Evolutionary conservation across 2,113 vertebrate species (phyloP).

Genomic region (Actinemys pallida): DNA sequence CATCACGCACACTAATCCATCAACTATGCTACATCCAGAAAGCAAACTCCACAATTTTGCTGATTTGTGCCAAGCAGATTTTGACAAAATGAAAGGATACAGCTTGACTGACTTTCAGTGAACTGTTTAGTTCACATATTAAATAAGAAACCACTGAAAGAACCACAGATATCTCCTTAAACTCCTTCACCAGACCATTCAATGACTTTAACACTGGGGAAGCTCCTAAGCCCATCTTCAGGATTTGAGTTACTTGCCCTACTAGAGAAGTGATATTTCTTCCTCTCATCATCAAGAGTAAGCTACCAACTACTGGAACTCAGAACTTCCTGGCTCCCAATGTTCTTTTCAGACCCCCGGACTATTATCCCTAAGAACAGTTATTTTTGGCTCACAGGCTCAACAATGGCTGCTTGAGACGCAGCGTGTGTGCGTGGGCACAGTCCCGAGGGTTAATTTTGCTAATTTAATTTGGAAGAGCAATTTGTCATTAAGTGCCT

Average conservation of each 20-base stretch:
- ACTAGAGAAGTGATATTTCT: not conserved
- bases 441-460: not conserved
- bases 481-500: not conserved
- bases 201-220: not conserved
- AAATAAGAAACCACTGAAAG: not conserved
- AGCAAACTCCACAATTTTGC: no score
- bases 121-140: not conserved
- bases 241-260: not conserved
- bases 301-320: not conserved
- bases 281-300: not conserved
- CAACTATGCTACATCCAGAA: no score
- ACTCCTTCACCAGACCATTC: not conserved
- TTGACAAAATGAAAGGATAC: not conserved
- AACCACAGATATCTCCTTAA: not conserved
- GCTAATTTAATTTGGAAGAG: conserved; percentile 17
- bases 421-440: not conserved
- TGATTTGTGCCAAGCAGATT: no score
- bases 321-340: not conserved
- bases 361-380: not conserved
- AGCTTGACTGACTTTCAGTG: not conserved
- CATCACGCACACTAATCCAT: no score
- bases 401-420: not conserved
- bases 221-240: not conserved
- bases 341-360: not conserved
- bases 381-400: not conserved